Base-by-base conservation (phyloP, 2,888 invertebrate species). In the Clepsis dumicolana region DNA sequence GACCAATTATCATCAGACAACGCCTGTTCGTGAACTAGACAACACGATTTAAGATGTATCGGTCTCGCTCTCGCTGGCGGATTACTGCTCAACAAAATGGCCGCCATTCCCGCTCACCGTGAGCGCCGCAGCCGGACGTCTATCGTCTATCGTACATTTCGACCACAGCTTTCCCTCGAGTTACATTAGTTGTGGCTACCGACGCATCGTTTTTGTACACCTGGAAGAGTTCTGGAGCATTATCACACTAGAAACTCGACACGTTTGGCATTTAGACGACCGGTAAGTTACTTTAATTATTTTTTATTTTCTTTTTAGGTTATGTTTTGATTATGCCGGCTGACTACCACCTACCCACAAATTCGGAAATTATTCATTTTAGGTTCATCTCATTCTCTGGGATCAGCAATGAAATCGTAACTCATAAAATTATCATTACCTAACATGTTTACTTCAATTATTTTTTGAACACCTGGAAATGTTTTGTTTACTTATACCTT, bases 81-180 rank as follows among this genome's bases (percentile, higher is more conserved):
- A 75, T 64, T 73, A 68, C 69, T 64, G 71, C 60, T 79, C 76
- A 74, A 90, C 91, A 92, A 91, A 80, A 91, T 91, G 92, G 91
- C 91, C 83, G 78, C 74, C 73, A 70, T 65, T 74, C 71, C 73
- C 75, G 70, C 50, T 65, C 65, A 56, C 57, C 50, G 64, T 38
- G 57, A 41, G 63, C 64, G 41, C 52, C 35, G 59, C 63, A 59
- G 52, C 29, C 64, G 44, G 68, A 68, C 68, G 68, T 54, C 63
- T 64, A 44, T 44, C 68, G 68, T 54, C 63, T 64, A 44, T 44
- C 35, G 16, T 48, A 50, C 67, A 57, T 63, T 63, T 63, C 32
- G 57, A 63, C 38, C 62, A 57, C 63, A 52, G 38, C 62, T 57
- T 56, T 63, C 50, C 16, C 29, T 57, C 62, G 67, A 67, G 57